phyloP scores from a whole-genome alignment of 2,888 invertebrate genomes.

The Ormyrus pomaceus region DNA sequence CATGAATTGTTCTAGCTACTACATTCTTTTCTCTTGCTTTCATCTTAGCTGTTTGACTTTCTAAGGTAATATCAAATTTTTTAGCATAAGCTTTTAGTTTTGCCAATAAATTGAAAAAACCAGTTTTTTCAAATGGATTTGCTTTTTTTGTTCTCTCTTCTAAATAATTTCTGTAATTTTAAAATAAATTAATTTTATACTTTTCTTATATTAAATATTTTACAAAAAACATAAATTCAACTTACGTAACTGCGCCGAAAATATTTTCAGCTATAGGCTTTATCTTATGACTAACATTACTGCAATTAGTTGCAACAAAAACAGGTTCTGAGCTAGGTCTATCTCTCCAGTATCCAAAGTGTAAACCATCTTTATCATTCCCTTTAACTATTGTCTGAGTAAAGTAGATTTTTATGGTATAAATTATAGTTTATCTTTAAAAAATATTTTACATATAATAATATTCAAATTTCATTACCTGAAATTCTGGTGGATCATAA shows the following conservation, averaged over 20 bases:
- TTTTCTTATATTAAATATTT: background rate
- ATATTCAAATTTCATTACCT: conserved; percentile 75
- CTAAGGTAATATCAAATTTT: conserved; percentile 79
- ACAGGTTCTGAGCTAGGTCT: conserved; percentile 84
- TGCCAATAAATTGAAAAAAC: conserved; percentile 79
- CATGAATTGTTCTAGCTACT: conserved; percentile 86
- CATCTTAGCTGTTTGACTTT: conserved; percentile 79
- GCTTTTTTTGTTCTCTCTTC: conserved; percentile 74
- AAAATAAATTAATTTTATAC: conserved; percentile 55
- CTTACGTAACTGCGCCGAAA: conserved; percentile 87
- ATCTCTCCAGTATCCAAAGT: conserved; percentile 95
- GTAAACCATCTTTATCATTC: conserved; percentile 84
- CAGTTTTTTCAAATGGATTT: conserved; percentile 82
- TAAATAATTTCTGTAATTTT: conserved; percentile 76
- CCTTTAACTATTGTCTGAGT: conserved; percentile 83
- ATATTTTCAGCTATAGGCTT: conserved; percentile 86
- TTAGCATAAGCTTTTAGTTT: conserved; percentile 81
- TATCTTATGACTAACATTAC: conserved; percentile 83
- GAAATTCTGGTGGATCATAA: conserved; percentile 96
- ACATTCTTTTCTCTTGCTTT: conserved; percentile 80
- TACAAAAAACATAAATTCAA: conserved; percentile 52
- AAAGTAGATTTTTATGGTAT: conserved; percentile 11
- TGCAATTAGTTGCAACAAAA: conserved; percentile 87
- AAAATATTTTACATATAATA: background rate
- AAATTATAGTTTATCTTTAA: background rate